Conservation (phyloP, 2,888 invertebrate species). For the Graphium colonna region DNA sequence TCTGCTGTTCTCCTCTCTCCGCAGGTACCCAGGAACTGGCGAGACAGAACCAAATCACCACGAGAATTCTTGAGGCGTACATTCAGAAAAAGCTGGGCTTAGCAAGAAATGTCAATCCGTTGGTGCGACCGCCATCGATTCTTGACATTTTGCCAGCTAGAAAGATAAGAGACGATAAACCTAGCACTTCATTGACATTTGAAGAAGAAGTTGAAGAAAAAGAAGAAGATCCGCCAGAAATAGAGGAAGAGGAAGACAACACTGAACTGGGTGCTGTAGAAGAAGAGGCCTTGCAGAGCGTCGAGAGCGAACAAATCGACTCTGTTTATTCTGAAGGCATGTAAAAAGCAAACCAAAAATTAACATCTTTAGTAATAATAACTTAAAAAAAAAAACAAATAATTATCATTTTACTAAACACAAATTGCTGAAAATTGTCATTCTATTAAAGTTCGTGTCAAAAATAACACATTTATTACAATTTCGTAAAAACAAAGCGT, state of each 20-base stretch:
- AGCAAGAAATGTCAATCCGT: constrained; percentile 47
- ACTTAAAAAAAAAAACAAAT: too few species aligned
- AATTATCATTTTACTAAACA: too few species aligned
- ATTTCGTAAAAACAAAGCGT: too few species aligned
- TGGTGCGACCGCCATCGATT: constrained; percentile 78
- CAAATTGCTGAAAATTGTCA: too few species aligned
- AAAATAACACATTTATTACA: too few species aligned
- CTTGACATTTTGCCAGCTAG: constrained; percentile 82
- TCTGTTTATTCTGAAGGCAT: constrained; percentile 80
- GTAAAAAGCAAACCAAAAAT: too few species aligned
- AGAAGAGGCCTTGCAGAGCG: constrained; percentile 82
- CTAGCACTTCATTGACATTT: constrained; percentile 35
- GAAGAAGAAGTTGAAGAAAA: constrained; percentile 35
- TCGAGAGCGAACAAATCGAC: constrained; percentile 85
- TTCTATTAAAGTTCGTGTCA: too few species aligned
- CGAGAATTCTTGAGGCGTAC: constrained; percentile 87
- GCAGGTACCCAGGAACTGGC: constrained; percentile 81
- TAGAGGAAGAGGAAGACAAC: constrained; percentile 23
- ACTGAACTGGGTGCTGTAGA: constrained; percentile 23
- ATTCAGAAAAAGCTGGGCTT: constrained; percentile 85
- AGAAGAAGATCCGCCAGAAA: constrained; percentile 14
- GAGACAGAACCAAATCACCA: constrained; percentile 87
- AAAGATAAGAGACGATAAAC: constrained; percentile 43
- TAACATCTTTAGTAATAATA: too few species aligned
- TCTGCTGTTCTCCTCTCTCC: constrained; percentile 71